Evolutionary conservation across 2,888 invertebrate genomes (phyloP).

Genomic region (Leptarthrus brevirostris): DNA sequence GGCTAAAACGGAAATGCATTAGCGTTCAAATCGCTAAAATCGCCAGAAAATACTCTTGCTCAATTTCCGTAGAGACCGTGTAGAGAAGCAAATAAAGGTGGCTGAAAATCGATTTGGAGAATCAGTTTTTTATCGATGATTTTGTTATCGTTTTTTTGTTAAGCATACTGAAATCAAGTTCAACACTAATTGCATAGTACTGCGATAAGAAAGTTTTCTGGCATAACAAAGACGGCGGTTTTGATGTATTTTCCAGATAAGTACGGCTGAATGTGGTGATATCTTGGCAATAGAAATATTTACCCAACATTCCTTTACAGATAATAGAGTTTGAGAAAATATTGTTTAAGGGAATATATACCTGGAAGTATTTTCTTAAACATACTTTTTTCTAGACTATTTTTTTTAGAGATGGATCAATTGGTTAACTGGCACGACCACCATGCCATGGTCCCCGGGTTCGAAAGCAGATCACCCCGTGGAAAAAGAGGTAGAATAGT

Average conservation of each 20-base stretch:
- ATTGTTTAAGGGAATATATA: neutral
- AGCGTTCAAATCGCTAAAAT: neutral
- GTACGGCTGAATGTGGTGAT: neutral
- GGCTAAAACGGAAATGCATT: neutral
- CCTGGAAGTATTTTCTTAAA: too few relatives aligned
- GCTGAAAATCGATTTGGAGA: neutral
- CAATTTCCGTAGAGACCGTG: neutral
- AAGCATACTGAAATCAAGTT: neutral
- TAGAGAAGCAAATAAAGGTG: neutral
- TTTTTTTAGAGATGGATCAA: too few relatives aligned
- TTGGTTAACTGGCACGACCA: too few relatives aligned
- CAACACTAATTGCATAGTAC: neutral
- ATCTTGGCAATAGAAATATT: neutral
- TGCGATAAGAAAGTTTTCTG: neutral
- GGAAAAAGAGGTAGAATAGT: too few relatives aligned
- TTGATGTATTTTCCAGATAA: neutral
- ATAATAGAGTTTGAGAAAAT: neutral
- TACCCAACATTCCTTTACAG: neutral
- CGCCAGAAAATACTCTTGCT: neutral
- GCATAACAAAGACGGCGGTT: neutral
- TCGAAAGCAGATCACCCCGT: too few relatives aligned
- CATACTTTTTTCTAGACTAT: too few relatives aligned
- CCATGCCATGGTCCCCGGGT: too few relatives aligned
- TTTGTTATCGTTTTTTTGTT: neutral
- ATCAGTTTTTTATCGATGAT: neutral